These are phyloP conservation scores for Phanerotoma sp. DNA, from an alignment of 2,888 invertebrate species.

Conservation along the genomic window DNA sequence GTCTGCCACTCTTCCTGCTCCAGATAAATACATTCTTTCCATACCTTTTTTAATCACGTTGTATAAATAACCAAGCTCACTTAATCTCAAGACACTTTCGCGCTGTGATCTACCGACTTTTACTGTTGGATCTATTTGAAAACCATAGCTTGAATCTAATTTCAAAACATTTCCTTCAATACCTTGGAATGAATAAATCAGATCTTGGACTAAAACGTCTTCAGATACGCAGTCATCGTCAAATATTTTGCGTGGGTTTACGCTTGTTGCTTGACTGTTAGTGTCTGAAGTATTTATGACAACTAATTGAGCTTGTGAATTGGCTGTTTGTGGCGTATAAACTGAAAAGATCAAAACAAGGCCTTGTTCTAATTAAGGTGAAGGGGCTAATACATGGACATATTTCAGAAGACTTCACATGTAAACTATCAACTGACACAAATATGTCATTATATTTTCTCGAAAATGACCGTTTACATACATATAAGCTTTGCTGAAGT, in stretches of 20 bases:
- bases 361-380: no score
- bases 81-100: slow-evolving; percentile 71
- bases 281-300: slow-evolving; percentile 41
- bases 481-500: no score
- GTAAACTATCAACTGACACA: no score
- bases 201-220: slow-evolving; percentile 69
- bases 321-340: slow-evolving; percentile 42
- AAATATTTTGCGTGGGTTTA: slow-evolving; percentile 40
- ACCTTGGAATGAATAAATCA: slow-evolving; percentile 86
- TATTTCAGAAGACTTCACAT: no score
- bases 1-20: slow-evolving; percentile 75
- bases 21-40: slow-evolving; percentile 66
- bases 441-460: no score
- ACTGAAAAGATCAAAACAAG: slow-evolving; percentile 36
- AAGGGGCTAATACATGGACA: no score
- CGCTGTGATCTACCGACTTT: slow-evolving; percentile 61
- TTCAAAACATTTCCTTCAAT: slow-evolving; percentile 77
- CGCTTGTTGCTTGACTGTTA: slow-evolving; percentile 34
- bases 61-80: slow-evolving; percentile 85
- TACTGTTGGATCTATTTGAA: slow-evolving; percentile 63
- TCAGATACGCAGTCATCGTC: slow-evolving; percentile 57
- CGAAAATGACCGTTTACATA: no score
- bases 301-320: slow-evolving; percentile 42
- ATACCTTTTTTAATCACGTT: slow-evolving; percentile 79
- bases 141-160: slow-evolving; percentile 67